Base-by-base conservation (phyloP, 2,888 invertebrate species). In the Meliscaeva auricollis region DNA sequence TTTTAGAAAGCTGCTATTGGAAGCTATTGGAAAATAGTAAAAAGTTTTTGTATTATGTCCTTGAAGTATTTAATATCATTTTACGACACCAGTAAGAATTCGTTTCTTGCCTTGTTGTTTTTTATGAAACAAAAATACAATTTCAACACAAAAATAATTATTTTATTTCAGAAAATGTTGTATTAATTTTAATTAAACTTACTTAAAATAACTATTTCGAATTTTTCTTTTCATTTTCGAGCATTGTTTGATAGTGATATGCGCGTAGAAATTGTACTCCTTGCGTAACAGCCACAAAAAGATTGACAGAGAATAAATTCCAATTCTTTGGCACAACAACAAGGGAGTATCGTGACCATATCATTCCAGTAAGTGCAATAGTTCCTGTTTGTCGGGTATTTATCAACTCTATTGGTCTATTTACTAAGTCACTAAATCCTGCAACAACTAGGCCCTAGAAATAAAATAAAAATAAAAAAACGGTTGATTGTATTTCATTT, bases 251-350 rank as follows among this genome's bases (percentile, higher is more conserved):
- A 68, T 87, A 87, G 15, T 85, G 75, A 50, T 87, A 78, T 7
- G 95, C 97, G 90, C 98, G 94, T 30, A 92, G 90, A 13, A 98
- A 92, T 92, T 99, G 98, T 89, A 95, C 96, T 0, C 96, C 87
- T 87, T 96, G 98, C 3, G 97, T 98, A 3, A 94, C 88, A 1
- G 96, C 98, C 3, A 99, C 97, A 93, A 99, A 99, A 5, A 98
- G 93, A 92, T 99, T 99, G 5, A 99, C 99, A 89, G 97, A 95
- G 90, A 98, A 97, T n/a, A 99, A 93, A 89, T 96, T 96, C 92
- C 96, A 98, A 92, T 99, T 99, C 93, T 97, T 98, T 0, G 99
- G 99, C 88, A 95, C 97, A 89, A 99, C 98, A 38, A 98, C 98
- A 81, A 99, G 92, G 0, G 98, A 98, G 91, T 98, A 95, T 88